Evolutionary conservation across 2,113 vertebrate species (phyloP).

Genomic region (Oreochromis tanganicae): DNA sequence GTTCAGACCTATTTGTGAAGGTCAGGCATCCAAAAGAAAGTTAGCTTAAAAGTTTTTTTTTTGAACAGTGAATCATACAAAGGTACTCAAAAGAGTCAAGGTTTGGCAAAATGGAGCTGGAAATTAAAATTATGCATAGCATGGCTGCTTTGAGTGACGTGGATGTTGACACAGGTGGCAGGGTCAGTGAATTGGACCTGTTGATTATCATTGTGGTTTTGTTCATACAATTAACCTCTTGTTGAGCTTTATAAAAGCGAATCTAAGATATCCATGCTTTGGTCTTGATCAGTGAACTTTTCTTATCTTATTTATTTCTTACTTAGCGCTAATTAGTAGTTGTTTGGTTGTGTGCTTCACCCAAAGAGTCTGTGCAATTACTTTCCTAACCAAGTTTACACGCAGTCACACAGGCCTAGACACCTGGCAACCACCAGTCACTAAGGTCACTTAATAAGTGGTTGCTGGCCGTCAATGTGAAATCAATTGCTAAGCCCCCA

Average conservation of each 20-base stretch:
- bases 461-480: too few species aligned
- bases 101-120: not conserved
- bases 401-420: too few species aligned
- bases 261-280: not conserved
- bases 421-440: too few species aligned
- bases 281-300: not conserved
- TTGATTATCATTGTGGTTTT: too few species aligned
- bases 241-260: not conserved
- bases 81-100: not conserved
- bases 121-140: not conserved
- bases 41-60: not conserved
- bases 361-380: too few species aligned
- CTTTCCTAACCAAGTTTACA: too few species aligned
- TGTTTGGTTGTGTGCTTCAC: too few species aligned
- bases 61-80: not conserved
- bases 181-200: too few species aligned
- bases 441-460: too few species aligned
- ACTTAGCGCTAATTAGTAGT: not conserved
- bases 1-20: not conserved
- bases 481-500: too few species aligned
- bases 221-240: not conserved
- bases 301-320: not conserved
- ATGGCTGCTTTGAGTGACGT: not conserved
- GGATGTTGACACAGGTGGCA: not conserved
- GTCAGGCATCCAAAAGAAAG: not conserved